Conservation (phyloP, 2,797 vertebrate genomes). For the Xyrichtys novacula region DNA sequence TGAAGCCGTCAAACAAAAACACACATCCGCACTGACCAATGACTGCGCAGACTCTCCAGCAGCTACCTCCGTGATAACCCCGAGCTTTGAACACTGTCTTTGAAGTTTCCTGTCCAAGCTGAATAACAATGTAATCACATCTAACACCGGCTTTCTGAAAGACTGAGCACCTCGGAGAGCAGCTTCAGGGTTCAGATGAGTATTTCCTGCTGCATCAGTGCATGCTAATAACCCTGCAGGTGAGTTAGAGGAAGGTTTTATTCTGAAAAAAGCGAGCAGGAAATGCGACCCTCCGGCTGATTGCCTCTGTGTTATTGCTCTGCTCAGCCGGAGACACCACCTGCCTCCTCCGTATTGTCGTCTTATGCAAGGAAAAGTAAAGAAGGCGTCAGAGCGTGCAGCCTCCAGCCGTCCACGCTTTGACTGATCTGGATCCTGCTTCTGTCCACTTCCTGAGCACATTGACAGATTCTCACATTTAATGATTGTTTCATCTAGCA, state of each 20-base stretch:
- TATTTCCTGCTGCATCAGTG: conserved; percentile 10
- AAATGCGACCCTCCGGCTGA: conserved; percentile 20
- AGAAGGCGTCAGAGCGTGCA: conserved; percentile 6
- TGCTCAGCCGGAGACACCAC: conserved; percentile 18
- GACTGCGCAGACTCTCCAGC: neutral
- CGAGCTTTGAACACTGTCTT: conserved; percentile 24
- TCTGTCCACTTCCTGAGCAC: conserved; percentile 53
- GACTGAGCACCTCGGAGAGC: neutral
- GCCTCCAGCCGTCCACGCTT: conserved; percentile 7
- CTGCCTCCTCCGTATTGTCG: conserved; percentile 9
- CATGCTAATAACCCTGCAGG: conserved; percentile 21
- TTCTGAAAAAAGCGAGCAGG: conserved; percentile 26
- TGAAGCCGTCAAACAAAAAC: neutral
- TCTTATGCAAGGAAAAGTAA: conserved; percentile 18
- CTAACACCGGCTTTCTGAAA: conserved; percentile 1
- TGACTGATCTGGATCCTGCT: conserved; percentile 28
- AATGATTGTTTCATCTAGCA: conserved; percentile 72
- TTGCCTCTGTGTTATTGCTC: conserved; percentile 18
- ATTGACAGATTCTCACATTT: conserved; percentile 55
- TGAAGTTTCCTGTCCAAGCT: conserved; percentile 17
- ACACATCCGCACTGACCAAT: conserved; percentile 12
- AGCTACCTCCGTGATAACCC: conserved; percentile 7
- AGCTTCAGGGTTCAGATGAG: conserved; percentile 2
- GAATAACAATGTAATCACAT: conserved; percentile 34
- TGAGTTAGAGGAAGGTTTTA: conserved; percentile 22